These are phyloP conservation scores for Lamellibrachia luymesi DNA, from an alignment of 1,140 invertebrate species.

Conservation along the genomic window DNA sequence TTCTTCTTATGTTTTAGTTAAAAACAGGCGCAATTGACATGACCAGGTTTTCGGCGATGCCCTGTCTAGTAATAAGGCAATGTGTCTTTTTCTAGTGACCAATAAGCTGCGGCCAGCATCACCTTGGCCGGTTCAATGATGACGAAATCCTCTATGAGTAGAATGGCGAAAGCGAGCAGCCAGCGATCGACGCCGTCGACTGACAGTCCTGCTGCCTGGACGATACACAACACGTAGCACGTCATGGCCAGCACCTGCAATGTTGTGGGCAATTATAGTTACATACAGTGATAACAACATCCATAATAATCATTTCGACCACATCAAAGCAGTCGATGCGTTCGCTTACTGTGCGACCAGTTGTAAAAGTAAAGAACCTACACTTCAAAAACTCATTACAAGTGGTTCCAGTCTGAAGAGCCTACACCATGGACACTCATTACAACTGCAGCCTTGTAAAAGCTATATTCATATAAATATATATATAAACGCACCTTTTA, in stretches of 20 bases:
- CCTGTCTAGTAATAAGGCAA: not conserved
- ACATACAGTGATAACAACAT: not conserved
- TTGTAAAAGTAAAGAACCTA: too few species aligned
- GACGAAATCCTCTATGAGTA: not conserved
- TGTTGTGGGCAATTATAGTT: not conserved
- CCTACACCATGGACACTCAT: not conserved
- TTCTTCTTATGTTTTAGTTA: too few species aligned
- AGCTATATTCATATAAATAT: too few species aligned
- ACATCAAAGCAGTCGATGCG: too few species aligned
- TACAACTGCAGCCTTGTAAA: not conserved
- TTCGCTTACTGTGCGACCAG: not conserved
- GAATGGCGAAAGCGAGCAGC: not conserved
- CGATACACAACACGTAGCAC: not conserved
- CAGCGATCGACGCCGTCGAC: not conserved
- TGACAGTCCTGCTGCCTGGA: not conserved
- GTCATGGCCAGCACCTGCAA: not conserved
- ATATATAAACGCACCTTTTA: too few species aligned
- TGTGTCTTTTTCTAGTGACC: not conserved
- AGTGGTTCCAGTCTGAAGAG: not conserved
- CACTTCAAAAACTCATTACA: not conserved
- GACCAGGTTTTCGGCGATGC: too few species aligned
- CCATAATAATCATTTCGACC: too few species aligned
- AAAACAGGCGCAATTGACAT: too few species aligned
- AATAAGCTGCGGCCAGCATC: not conserved
- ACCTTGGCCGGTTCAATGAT: not conserved